A percentile compares a stretch with the other conserved stretches of the same genome.
phyloP scores from a whole-genome alignment of 2,113 vertebrate genomes.

The Chaetodon auriga region DNA sequence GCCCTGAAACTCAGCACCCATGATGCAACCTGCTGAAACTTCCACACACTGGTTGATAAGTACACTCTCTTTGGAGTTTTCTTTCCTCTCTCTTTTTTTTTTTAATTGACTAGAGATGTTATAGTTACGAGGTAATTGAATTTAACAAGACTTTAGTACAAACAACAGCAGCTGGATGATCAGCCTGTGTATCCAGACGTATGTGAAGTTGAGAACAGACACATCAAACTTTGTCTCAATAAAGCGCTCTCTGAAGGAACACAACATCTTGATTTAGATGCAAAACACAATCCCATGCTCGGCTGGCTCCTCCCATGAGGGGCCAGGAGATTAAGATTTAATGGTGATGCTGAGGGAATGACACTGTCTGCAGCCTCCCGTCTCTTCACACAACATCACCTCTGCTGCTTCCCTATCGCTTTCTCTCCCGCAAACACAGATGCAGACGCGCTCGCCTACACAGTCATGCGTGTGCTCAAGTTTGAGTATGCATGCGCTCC shows the following conservation, averaged over 20 bases:
- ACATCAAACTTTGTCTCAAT: constrained; percentile 66
- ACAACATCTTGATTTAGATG: constrained; percentile 74
- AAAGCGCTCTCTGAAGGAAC: constrained; percentile 47
- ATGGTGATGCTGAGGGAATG: constrained; percentile 71
- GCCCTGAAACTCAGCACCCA: constrained; percentile 5
- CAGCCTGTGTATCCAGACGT: constrained; percentile 42
- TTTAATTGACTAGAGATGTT: constrained; percentile 53
- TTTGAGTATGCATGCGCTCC: neutral
- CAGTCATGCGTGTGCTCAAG: neutral
- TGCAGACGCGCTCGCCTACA: constrained; percentile 9
- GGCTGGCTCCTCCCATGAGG: constrained; percentile 73
- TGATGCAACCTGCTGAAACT: constrained; percentile 71
- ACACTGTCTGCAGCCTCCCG: constrained; percentile 62
- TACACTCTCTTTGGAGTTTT: constrained; percentile 4
- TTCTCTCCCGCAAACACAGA: constrained; percentile 35
- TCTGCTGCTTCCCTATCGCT: constrained; percentile 48
- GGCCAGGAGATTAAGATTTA: constrained; percentile 78
- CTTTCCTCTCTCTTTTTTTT: neutral
- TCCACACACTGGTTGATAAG: constrained; percentile 31
- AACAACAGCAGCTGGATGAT: constrained; percentile 66
- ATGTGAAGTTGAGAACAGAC: constrained; percentile 53
- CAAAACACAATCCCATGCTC: constrained; percentile 75
- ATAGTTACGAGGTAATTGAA: constrained; percentile 44
- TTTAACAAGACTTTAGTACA: constrained; percentile 44
- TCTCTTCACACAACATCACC: constrained; percentile 66